A percentile compares a stretch with the other conserved stretches of the same genome.
These are phyloP conservation scores for Serranus cabrilla DNA, from an alignment of 2,797 vertebrate genomes.

Conservation along the genomic window DNA sequence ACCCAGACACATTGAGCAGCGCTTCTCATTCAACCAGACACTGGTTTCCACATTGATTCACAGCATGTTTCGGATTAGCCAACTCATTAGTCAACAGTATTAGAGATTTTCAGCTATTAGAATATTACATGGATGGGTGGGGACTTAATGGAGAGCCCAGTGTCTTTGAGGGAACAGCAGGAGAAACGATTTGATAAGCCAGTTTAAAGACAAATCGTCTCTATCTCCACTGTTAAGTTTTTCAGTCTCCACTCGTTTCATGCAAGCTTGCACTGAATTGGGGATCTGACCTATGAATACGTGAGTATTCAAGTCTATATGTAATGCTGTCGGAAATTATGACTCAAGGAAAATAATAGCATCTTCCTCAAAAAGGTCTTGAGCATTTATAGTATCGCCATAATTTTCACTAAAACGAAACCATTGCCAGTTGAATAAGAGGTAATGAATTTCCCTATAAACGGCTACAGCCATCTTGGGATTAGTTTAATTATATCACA, in stretches of 20 bases:
- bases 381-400: conserved; percentile 15
- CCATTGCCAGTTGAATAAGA: conserved; percentile 24
- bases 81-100: conserved; percentile 67
- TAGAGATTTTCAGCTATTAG: conserved; percentile 44
- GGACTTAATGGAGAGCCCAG: conserved; percentile 12
- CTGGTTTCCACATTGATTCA: conserved; percentile 56
- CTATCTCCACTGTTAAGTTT: background rate
- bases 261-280: background rate
- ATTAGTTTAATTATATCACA: conserved; percentile 60
- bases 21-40: conserved; percentile 52
- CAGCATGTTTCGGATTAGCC: conserved; percentile 57
- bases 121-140: conserved; percentile 38
- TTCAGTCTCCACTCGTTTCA: background rate
- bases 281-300: background rate
- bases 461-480: conserved; percentile 55
- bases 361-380: background rate
- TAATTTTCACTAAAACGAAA: conserved; percentile 47
- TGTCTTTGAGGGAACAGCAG: conserved; percentile 11
- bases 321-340: background rate
- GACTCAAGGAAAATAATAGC: background rate
- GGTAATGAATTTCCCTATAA: conserved; percentile 58
- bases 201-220: background rate
- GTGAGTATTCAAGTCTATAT: background rate
- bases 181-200: conserved; percentile 19
- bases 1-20: conserved; percentile 25